Percentiles rank a stretch among this genome's conserved stretches.
phyloP scores from a whole-genome alignment of 2,888 invertebrate species.

The Trypoxylon attenuatum region DNA sequence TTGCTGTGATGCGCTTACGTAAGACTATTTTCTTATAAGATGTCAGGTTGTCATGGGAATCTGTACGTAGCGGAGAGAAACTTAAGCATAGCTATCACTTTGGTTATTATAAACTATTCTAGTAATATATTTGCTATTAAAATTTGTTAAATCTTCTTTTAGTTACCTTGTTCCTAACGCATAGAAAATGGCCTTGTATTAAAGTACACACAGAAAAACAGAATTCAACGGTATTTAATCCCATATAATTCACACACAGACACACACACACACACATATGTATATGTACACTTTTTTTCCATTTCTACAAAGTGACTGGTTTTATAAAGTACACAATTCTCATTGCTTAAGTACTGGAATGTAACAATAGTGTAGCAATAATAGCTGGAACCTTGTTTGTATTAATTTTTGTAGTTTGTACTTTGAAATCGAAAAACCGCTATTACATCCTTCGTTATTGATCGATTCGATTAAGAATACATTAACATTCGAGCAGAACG shows the following conservation, averaged over 20 bases:
- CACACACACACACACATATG: not conserved
- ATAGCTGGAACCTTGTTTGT: not conserved
- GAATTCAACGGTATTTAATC: not conserved
- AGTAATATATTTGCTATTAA: slow-evolving; percentile 58
- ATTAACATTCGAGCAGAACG: too few relatives aligned
- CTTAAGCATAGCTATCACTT: slow-evolving; percentile 53
- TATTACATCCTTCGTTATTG: not conserved
- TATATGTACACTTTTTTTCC: not conserved
- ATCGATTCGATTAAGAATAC: too few relatives aligned
- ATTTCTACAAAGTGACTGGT: not conserved
- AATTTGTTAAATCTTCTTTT: slow-evolving; percentile 41
- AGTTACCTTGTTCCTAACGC: slow-evolving; percentile 26
- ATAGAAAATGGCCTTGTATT: not conserved
- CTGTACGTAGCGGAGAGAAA: slow-evolving; percentile 49
- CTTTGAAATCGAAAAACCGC: not conserved
- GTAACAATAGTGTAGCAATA: not conserved
- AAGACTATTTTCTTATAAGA: slow-evolving; percentile 64
- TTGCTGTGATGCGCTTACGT: slow-evolving; percentile 66
- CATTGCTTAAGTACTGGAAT: not conserved
- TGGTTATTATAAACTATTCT: slow-evolving; percentile 61
- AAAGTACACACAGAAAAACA: not conserved
- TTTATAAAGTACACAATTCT: slow-evolving; percentile 13
- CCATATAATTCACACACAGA: not conserved
- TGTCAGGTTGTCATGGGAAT: slow-evolving; percentile 51
- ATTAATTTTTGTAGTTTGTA: not conserved